phyloP scores from a whole-genome alignment of 1,140 invertebrate species.

The Bombus breviceps region DNA sequence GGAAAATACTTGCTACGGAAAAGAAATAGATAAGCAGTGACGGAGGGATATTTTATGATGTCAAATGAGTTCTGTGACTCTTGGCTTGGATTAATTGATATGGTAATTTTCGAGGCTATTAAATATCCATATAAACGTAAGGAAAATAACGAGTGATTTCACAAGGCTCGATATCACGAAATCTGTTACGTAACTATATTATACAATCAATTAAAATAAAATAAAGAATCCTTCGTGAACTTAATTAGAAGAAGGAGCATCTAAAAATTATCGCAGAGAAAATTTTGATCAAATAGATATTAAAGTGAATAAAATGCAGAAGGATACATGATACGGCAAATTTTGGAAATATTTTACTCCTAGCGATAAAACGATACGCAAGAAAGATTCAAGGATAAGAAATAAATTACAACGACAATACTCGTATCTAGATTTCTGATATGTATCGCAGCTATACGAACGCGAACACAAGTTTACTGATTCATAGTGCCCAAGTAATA shows the following conservation, averaged over 20 bases:
- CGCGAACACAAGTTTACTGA: not conserved
- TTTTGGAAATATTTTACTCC: not conserved
- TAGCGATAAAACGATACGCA: not conserved
- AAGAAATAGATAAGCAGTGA: not conserved
- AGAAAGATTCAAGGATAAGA: not conserved
- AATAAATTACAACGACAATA: conserved; percentile 4
- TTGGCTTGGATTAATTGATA: too few relatives aligned
- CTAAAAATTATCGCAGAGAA: too few relatives aligned
- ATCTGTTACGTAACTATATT: not conserved
- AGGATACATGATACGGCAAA: not conserved
- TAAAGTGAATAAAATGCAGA: not conserved
- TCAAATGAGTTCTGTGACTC: too few relatives aligned
- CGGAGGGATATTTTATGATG: too few relatives aligned
- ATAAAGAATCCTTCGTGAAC: not conserved
- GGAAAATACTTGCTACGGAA: not conserved
- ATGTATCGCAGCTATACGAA: not conserved
- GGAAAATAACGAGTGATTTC: not conserved
- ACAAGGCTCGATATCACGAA: not conserved
- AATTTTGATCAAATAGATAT: not conserved
- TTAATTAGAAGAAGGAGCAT: not conserved
- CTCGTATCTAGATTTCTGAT: conserved; percentile 17
- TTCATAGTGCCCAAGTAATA: not conserved
- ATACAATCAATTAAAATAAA: not conserved
- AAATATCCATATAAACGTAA: too few relatives aligned
- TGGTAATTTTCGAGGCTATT: too few relatives aligned